Evolutionary conservation across 1,140 invertebrate species (phyloP).

Genomic region (Nebria ingens): DNA sequence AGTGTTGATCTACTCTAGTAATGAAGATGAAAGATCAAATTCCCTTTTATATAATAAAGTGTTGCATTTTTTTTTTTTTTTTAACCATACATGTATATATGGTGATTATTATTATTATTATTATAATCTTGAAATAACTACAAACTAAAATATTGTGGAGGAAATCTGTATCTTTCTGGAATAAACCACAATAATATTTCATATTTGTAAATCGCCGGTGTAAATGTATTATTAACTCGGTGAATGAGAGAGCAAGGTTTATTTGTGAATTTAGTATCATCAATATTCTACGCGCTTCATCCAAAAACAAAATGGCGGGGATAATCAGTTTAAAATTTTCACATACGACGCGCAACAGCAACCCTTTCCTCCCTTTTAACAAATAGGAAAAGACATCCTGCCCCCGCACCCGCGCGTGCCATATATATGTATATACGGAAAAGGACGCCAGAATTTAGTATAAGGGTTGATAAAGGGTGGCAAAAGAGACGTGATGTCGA

Average conservation of each 20-base stretch:
- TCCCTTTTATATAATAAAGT: neutral
- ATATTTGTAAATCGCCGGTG: too few species aligned
- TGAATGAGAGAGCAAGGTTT: too few species aligned
- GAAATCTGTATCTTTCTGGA: too few species aligned
- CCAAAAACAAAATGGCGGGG: slow-evolving; percentile 2
- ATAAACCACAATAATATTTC: too few species aligned
- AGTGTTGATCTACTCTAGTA: too few species aligned
- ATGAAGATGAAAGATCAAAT: neutral
- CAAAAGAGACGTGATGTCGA: neutral
- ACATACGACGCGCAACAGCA: slow-evolving; percentile 7
- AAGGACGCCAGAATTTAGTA: neutral
- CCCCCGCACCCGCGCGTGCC: neutral
- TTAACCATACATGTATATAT: neutral
- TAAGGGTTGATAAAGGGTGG: neutral
- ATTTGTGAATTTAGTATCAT: neutral
- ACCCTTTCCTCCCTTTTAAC: neutral
- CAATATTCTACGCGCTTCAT: neutral
- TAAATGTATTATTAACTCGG: too few species aligned
- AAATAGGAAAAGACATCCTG: slow-evolving; percentile 4
- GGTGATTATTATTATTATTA: neutral
- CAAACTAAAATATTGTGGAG: too few species aligned
- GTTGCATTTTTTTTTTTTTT: neutral
- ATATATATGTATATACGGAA: too few species aligned
- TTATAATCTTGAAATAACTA: neutral
- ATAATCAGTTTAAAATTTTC: slow-evolving; percentile 8